phyloP scores from a whole-genome alignment of 2,888 invertebrate species.

The Schrankia costaestrigalis region DNA sequence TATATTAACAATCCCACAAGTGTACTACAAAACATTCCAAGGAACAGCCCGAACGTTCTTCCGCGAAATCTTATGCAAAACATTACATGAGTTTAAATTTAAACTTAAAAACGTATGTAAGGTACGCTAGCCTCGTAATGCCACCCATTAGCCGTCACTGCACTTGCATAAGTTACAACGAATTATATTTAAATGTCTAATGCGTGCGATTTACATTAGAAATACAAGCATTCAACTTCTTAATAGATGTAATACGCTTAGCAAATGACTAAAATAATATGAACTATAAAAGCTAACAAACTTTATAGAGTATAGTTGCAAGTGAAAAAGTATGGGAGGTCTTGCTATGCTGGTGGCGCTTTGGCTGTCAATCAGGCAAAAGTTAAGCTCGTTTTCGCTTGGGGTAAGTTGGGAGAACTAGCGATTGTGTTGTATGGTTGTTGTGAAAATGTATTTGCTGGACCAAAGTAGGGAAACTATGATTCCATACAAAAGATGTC shows the following conservation, averaged over 20 bases:
- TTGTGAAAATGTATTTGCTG: too few species aligned
- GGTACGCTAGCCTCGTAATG: constrained; percentile 40
- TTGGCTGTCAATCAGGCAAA: constrained; percentile 66
- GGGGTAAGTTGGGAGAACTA: constrained; percentile 49
- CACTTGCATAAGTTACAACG: constrained; percentile 65
- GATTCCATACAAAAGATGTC: too few species aligned
- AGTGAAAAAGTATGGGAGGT: constrained; percentile 27
- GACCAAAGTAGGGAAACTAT: too few species aligned
- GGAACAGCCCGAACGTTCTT: constrained; percentile 13
- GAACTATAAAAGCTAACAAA: constrained; percentile 26
- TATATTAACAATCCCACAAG: too few species aligned
- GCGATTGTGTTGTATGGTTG: too few species aligned
- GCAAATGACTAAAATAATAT: constrained; percentile 40
- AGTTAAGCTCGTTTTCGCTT: constrained; percentile 41
- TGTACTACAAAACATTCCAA: too few species aligned
- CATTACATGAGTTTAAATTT: constrained; percentile 29
- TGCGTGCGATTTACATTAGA: constrained; percentile 61
- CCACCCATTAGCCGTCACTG: constrained; percentile 49
- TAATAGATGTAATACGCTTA: constrained; percentile 63
- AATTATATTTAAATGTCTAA: constrained; percentile 69
- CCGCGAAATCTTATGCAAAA: constrained; percentile 20
- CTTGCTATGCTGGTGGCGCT: constrained; percentile 53
- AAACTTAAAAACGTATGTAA: constrained; percentile 26
- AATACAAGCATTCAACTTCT: constrained; percentile 54
- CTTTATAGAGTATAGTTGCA: constrained; percentile 8